Evolutionary conservation across 92 coral and sea anemone genomes (phyloP), one percentile per base, ranked within the genome.

Genomic region (Metridium senile): DNA sequence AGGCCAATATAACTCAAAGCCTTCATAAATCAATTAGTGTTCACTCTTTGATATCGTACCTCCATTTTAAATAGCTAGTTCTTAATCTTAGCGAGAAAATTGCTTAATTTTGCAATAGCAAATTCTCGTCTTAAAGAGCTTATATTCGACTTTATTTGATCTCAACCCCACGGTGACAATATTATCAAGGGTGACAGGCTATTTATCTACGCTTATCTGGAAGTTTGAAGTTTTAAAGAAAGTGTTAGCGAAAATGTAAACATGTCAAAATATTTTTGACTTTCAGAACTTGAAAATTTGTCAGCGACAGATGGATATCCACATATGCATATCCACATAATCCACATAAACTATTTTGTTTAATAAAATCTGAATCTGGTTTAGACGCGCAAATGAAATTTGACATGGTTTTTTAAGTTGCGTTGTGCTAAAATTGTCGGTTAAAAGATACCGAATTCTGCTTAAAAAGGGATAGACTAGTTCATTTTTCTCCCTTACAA

Each of bases 81-180:
- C 30, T 19, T 8, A 8, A 59, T 54, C 65, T 59, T 59, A 16
- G 22, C 65, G 17, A 59, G 11, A 22, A 4, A 21, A 6, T n/a
- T 59, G 28, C 30, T 22, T 54, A 54, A 59, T 59, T 59, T 59
- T 59, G 65, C 65, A 59, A 26, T 26, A 59, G 22, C 49, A 16
- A 8, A 59, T 26, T 59, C 22, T 8, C 32, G 8, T 26, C 65
- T 25, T 8, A 59, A 59, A 28, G 11, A 39, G 49, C 65, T 59
- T 19, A 59, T 59, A 59, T 59, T 16, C 4, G 21, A 54, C 4
- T 54, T 3, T 54, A 3, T 16, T 54, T 16, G n/a, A 3, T 10
- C 61, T 54, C 49, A 13, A 39, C 49, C 49, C 49, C 49, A 39
- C 49, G 49, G 49, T 39, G 13, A 39, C 8, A 4, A 39, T 39